phyloP scores from a whole-genome alignment of 30 jellyfish, hydroid and myxozoan genomes.

The Pelagia noctiluca region DNA sequence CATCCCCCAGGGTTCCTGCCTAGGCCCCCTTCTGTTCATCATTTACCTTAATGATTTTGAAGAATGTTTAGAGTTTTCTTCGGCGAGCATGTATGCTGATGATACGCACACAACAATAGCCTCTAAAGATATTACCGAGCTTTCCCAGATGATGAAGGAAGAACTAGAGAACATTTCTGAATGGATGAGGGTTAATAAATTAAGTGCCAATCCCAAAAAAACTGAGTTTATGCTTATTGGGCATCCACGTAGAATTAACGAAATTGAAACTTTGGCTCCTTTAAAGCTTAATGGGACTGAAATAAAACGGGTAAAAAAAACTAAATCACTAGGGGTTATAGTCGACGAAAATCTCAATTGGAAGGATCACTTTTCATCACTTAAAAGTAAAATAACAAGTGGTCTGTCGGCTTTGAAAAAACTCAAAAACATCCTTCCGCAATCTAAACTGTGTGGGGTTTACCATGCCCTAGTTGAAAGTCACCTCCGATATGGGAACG shows the following conservation, averaged over 20 bases:
- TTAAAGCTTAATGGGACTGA: conserved; percentile 11
- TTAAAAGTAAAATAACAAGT: too few relatives aligned
- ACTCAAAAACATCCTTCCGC: too few relatives aligned
- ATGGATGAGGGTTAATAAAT: conserved; percentile 2
- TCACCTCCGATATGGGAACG: too few relatives aligned
- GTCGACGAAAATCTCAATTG: conserved; percentile 14
- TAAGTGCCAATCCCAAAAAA: too few relatives aligned
- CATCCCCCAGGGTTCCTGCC: too few relatives aligned
- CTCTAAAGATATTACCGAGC: conserved; percentile 1
- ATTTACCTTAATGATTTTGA: neutral
- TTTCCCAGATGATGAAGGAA: conserved; percentile 5
- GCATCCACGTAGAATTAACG: neutral
- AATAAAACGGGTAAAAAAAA: too few relatives aligned
- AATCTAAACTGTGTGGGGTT: too few relatives aligned
- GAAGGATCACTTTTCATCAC: neutral
- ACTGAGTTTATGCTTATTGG: conserved; percentile 17
- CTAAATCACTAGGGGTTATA: conserved; percentile 12
- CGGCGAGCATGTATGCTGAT: conserved; percentile 9
- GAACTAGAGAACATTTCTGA: too few relatives aligned
- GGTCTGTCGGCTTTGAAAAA: too few relatives aligned
- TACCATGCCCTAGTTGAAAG: too few relatives aligned
- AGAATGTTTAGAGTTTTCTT: neutral
- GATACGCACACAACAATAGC: too few relatives aligned
- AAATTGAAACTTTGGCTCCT: conserved; percentile 32
- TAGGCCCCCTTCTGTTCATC: neutral